Conservation (phyloP, 2,797 vertebrate species). For the Chelon labrosus region DNA sequence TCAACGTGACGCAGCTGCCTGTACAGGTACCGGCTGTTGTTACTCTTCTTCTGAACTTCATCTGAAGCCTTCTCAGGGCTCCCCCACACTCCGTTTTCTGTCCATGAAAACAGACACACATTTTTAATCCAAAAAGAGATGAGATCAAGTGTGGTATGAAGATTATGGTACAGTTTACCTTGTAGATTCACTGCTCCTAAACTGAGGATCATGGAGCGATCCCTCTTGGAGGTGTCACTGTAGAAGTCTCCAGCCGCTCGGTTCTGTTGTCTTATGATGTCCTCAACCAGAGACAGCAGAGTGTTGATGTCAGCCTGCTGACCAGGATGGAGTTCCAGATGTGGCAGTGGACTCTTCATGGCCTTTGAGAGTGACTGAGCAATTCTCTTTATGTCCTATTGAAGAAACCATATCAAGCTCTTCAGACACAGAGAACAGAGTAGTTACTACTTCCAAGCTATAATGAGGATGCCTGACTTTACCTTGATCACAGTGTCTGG, state of each 20-base stretch:
- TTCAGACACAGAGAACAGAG: conserved; percentile 13
- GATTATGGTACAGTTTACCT: conserved; percentile 77
- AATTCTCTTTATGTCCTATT: conserved; percentile 92
- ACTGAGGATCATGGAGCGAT: conserved; percentile 79
- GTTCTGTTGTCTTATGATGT: conserved; percentile 90
- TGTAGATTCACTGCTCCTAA: conserved; percentile 79
- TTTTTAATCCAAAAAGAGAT: background rate
- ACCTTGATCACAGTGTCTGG: conserved; percentile 92
- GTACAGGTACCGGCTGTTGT: conserved; percentile 88
- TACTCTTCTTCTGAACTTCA: conserved; percentile 76
- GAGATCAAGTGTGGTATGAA: background rate
- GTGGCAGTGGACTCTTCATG: conserved; percentile 85
- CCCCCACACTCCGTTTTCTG: conserved; percentile 80
- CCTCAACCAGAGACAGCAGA: conserved; percentile 91
- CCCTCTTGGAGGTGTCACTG: conserved; percentile 80
- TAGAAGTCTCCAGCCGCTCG: conserved; percentile 79
- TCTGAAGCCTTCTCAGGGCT: conserved; percentile 71
- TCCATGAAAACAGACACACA: background rate
- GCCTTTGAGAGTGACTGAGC: conserved; percentile 90
- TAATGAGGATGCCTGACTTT: conserved; percentile 5
- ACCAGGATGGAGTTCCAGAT: conserved; percentile 77
- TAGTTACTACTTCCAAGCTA: background rate
- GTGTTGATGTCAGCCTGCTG: conserved; percentile 89
- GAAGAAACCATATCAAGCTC: conserved; percentile 12
- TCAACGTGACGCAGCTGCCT: conserved; percentile 90